Conservation (phyloP, 2,888 invertebrate genomes). For the Agrochola litura region DNA sequence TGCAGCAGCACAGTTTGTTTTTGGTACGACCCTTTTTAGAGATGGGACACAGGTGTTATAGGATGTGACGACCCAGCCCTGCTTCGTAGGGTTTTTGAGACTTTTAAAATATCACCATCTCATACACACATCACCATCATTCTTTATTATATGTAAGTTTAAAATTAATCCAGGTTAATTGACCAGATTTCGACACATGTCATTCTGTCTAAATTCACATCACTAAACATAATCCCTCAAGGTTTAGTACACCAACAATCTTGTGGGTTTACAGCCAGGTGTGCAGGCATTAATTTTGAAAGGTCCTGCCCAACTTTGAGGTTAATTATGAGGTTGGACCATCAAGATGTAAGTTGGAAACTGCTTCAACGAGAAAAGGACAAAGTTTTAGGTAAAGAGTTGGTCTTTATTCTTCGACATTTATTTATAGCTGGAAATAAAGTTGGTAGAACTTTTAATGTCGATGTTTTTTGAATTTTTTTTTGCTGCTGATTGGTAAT, state of each 20-base stretch:
- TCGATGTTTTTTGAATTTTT: not conserved
- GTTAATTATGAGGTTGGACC: constrained; percentile 7
- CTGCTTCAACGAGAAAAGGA: not conserved
- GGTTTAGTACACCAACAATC: constrained; percentile 13
- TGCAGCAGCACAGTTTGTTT: not conserved
- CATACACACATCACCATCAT: too few relatives aligned
- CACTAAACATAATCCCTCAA: constrained; percentile 14
- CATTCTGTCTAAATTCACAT: not conserved
- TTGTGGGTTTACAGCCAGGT: constrained; percentile 34
- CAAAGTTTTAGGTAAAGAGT: constrained; percentile 8
- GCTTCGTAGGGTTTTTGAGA: too few relatives aligned
- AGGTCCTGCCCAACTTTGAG: constrained; percentile 28
- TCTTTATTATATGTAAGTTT: too few relatives aligned
- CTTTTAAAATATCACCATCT: too few relatives aligned
- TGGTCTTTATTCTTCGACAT: not conserved
- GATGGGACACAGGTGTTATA: not conserved
- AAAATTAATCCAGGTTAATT: too few relatives aligned
- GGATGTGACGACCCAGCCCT: too few relatives aligned
- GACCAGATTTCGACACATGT: not conserved
- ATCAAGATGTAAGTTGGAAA: constrained; percentile 15
- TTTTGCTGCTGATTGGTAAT: constrained; percentile 5
- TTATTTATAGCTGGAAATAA: constrained; percentile 9
- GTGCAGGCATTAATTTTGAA: constrained; percentile 36
- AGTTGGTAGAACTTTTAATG: constrained; percentile 7
- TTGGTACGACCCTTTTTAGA: not conserved